Base-by-base conservation (phyloP, 2,888 invertebrate species). In the Orthosia cruda region DNA sequence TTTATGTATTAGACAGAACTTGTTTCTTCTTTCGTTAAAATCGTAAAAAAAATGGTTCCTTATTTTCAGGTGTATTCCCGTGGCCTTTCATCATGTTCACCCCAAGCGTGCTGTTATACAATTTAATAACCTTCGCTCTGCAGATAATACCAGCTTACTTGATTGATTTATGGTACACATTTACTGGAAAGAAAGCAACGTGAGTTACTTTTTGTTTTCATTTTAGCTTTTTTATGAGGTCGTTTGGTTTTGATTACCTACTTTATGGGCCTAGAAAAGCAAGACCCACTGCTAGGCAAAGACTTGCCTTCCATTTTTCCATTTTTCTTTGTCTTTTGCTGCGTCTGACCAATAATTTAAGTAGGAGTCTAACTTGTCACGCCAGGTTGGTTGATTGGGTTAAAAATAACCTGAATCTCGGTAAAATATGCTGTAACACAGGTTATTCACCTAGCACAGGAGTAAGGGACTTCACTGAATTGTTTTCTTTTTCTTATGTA, bases 81-180 rank as follows among this genome's bases (percentile, higher is more conserved):
- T 87, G 87, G 69, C 89, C 90, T 1, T 87, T 84, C 50, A 50
- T 88, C 5, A 54, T 85, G 1, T 91, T 90, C 62, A 88, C 89
- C 23, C 70, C 81, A 5, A 81, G 64, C 16, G 71, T 68, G 15
- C 77, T 89, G 77, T 15, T 90, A 18, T 85, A 90, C 32, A 66
- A 71, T 32, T 20, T 90, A 20, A 70, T 90, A 63, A 87, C 86
- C 0, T 81, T 91, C 82, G 15, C 72, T 2, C 76, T 91, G 15
- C 92, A 92, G 80, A 85, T 85, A 5, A 71, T 92, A 73, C 92
- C 92, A 4, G 91, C 92, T 4, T 88, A 86, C 45, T 58, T 91
- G 18, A 84, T 89, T n/a, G 93, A 93, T 63, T 70, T 87, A 62
- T 75, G 87, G 65, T 80, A 85, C 67, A 66, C 87, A 54, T 45